Evolutionary conservation across 2,113 vertebrate species (phyloP).

Genomic region (Prionailurus bengalensis): DNA sequence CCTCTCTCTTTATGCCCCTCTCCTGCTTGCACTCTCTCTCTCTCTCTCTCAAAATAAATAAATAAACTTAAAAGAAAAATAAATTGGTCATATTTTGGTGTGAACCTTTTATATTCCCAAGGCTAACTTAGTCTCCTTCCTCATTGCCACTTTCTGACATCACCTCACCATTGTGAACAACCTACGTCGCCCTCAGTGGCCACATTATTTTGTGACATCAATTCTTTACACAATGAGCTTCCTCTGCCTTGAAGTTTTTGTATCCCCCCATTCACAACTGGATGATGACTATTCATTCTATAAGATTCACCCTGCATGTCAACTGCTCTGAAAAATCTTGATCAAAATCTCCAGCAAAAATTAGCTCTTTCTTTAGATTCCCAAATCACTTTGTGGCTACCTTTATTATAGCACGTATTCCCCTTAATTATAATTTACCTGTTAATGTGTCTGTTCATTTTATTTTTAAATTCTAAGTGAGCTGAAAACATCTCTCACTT

Average conservation of each 20-base stretch:
- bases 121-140: not conserved
- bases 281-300: not conserved
- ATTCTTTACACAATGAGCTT: not conserved
- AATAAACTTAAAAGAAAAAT: not conserved
- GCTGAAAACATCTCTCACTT: not conserved
- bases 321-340: not conserved
- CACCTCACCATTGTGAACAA: not conserved
- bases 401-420: not conserved
- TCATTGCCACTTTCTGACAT: not conserved
- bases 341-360: not conserved
- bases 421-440: constrained; percentile 50
- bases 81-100: not conserved
- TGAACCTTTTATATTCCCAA: not conserved
- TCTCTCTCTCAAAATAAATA: too few species aligned
- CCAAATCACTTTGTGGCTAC: constrained; percentile 10
- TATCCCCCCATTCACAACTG: not conserved
- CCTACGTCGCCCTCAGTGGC: rapidly evolving
- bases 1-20: too few species aligned
- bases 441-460: not conserved
- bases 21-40: too few species aligned
- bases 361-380: not conserved
- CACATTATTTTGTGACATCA: not conserved
- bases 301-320: not conserved
- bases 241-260: not conserved
- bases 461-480: constrained; percentile 1